Conservation (phyloP, 1,140 invertebrate species). For the Drosophila eugracilis region DNA sequence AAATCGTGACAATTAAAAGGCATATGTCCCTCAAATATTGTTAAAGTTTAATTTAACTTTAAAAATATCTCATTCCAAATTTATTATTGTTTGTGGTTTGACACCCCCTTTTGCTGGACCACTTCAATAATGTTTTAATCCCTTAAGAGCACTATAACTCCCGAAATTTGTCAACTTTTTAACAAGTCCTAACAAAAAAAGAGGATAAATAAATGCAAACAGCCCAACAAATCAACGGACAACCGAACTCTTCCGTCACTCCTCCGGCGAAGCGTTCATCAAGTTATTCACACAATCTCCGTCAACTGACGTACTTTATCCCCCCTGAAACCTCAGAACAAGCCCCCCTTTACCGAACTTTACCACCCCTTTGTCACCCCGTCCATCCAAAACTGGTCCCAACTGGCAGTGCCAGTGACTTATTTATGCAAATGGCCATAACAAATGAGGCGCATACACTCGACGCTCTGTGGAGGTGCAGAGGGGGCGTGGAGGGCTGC, state of each 20-base stretch:
- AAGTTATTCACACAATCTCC: slow-evolving; percentile 79
- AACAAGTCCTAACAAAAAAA: slow-evolving; percentile 13
- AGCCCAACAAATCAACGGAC: slow-evolving; percentile 37
- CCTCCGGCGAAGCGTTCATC: slow-evolving; percentile 54
- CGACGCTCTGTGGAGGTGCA: slow-evolving; percentile 18
- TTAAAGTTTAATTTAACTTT: too few species aligned
- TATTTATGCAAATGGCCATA: slow-evolving; percentile 82
- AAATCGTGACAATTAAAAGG: too few species aligned
- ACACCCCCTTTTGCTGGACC: not conserved
- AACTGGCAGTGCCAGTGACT: slow-evolving; percentile 74
- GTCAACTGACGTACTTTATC: slow-evolving; percentile 19
- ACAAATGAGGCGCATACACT: slow-evolving; percentile 77
- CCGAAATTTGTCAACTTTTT: slow-evolving; percentile 35
- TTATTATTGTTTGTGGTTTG: not conserved
- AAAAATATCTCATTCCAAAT: not conserved
- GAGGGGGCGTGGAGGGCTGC: not conserved
- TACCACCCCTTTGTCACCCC: not conserved
- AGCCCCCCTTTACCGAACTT: not conserved
- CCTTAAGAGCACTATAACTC: slow-evolving; percentile 29
- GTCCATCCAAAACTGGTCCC: slow-evolving; percentile 35
- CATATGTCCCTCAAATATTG: too few species aligned
- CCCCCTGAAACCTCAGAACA: too few species aligned
- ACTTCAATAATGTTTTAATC: slow-evolving; percentile 8
- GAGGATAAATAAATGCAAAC: slow-evolving; percentile 32
- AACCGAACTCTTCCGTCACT: slow-evolving; percentile 15